Conservation (phyloP, 2,797 vertebrate genomes). For the Hippocampus kuda region DNA sequence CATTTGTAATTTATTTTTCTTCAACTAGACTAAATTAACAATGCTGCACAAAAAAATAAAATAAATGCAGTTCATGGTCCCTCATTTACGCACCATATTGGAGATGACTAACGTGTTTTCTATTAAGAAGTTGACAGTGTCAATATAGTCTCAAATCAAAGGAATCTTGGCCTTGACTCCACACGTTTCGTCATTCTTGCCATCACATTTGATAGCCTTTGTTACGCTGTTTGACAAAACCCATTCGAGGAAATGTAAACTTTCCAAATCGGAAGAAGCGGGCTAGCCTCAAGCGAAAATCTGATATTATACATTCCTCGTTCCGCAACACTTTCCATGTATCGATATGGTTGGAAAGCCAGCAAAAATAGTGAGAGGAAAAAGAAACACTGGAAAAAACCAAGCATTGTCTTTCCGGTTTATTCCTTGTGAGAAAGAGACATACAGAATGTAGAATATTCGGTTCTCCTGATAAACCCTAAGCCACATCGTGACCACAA, state of each 20-base stretch:
- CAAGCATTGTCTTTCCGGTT: neutral
- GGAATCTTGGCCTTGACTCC: constrained; percentile 13
- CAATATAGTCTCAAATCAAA: constrained; percentile 8
- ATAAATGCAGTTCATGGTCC: neutral
- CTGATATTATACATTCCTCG: neutral
- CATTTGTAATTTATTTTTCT: neutral
- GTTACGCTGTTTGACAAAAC: constrained; percentile 8
- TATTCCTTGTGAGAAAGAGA: neutral
- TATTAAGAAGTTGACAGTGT: neutral
- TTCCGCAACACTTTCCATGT: neutral
- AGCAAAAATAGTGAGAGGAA: neutral
- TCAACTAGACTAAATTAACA: neutral
- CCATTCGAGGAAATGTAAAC: constrained; percentile 8
- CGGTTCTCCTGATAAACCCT: neutral
- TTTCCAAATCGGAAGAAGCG: constrained; percentile 15
- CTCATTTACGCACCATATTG: neutral
- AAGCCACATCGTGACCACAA: neutral
- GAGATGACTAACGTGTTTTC: neutral
- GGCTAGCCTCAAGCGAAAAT: neutral
- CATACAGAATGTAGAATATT: neutral
- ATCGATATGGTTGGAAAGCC: neutral
- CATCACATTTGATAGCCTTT: constrained; percentile 3
- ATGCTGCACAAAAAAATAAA: neutral
- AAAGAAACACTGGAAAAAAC: neutral
- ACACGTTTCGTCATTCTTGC: constrained; percentile 9